A percentile compares a stretch with the other conserved stretches of the same genome.
These are phyloP conservation scores for Hirundo rustica DNA, from an alignment of 2,797 vertebrate genomes.

Conservation along the genomic window DNA sequence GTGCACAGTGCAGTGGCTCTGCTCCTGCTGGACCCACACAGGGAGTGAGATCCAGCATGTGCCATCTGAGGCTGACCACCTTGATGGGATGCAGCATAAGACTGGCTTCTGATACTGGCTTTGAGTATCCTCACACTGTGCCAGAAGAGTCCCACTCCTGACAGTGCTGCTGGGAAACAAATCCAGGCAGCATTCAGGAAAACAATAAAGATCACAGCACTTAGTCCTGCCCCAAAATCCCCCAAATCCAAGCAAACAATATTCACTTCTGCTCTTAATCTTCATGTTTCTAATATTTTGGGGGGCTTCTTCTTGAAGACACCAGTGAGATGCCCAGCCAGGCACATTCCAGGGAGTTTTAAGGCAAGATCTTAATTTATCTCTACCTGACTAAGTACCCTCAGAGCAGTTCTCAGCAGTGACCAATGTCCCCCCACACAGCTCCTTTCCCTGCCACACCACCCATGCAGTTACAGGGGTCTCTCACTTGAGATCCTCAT, in stretches of 20 bases:
- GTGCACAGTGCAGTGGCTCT: accelerated
- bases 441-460: background rate
- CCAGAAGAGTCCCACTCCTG: background rate
- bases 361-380: background rate
- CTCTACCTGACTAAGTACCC: background rate
- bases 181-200: background rate
- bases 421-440: background rate
- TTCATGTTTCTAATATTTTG: background rate
- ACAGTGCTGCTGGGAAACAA: background rate
- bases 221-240: background rate
- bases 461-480: accelerated
- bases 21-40: accelerated
- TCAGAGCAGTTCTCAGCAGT: background rate
- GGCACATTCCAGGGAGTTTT: background rate
- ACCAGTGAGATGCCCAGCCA: background rate
- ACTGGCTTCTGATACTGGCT: background rate
- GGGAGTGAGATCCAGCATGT: background rate
- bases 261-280: background rate
- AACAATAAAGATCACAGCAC: background rate
- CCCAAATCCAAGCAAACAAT: background rate
- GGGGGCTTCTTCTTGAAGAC: background rate
- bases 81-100: background rate
- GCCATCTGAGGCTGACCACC: background rate
- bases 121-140: background rate
- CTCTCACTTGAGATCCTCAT: background rate